phyloP scores from a whole-genome alignment of 2,797 vertebrate species.

The Brotogeris chrysoptera region DNA sequence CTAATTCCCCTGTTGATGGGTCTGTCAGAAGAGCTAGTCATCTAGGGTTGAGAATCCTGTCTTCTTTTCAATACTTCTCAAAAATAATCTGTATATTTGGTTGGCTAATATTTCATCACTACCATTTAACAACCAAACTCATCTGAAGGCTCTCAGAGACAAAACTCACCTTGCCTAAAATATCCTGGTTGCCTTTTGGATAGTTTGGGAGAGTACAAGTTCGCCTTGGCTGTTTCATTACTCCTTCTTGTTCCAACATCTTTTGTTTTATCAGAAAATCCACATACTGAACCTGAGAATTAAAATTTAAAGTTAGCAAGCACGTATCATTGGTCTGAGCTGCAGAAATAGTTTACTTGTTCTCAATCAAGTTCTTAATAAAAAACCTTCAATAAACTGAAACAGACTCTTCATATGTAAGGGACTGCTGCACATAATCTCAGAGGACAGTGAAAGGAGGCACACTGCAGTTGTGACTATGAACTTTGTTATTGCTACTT shows the following conservation, averaged over 20 bases:
- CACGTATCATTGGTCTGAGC: neutral
- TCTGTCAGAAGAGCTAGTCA: neutral
- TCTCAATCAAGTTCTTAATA: neutral
- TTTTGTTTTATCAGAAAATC: conserved; percentile 75
- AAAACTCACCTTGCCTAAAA: conserved; percentile 89
- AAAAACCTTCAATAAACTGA: neutral
- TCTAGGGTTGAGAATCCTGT: neutral
- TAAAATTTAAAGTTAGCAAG: conserved; percentile 40
- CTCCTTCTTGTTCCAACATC: conserved; percentile 56
- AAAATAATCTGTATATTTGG: neutral
- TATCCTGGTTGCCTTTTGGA: conserved; percentile 77
- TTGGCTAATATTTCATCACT: neutral
- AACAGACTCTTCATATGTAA: neutral
- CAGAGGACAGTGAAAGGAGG: neutral
- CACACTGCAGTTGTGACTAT: neutral
- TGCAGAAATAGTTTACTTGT: neutral
- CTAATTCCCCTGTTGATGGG: neutral
- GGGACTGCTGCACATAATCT: neutral
- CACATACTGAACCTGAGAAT: conserved; percentile 76
- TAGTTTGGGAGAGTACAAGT: conserved; percentile 77
- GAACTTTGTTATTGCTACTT: neutral
- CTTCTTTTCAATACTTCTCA: neutral
- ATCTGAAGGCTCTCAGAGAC: neutral
- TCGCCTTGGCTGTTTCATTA: conserved; percentile 77
- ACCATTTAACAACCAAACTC: neutral